Evolutionary conservation across 92 coral and sea anemone genomes (phyloP), one percentile per base, ranked within the genome.

Genomic region (Epizoanthus stellaris): DNA sequence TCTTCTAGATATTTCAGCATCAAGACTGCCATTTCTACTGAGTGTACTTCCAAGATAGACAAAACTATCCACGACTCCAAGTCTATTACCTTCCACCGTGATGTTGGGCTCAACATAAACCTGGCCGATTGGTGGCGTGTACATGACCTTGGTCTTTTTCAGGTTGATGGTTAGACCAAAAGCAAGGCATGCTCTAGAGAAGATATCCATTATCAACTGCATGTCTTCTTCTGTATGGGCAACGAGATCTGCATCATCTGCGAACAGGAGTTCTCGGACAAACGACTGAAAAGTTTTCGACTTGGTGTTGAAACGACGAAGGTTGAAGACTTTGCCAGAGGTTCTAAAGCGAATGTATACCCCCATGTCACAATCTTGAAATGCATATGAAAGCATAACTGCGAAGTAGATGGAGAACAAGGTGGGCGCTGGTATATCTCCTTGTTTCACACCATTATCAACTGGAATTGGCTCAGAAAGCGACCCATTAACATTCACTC

Each of bases 41-140:
- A n/a, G n/a, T n/a, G 80, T 87, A 12, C 86, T 87, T 13, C 90
- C 90, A 23, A 87, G 85, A 60, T 87, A 87, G 14, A 56, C 62
- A 70, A 87, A 87, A 9, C 38, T 87, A 39, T 84, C 88, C 67
- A 73, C 81, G 0, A 54, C 90, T 42, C 73, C 80, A 53, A 71
- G 71, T 52, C 49, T 49, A n/a, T 39, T 68, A 19, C 80, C 80
- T 20, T 82, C 74, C 25, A 82, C 86, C 30, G 19, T n/a, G 57
- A 82, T 82, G 43, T 52, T 64, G 39, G 67, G 80, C 65, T 43
- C 77, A 42, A 12, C 42, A n/a, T 84, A n/a, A n/a, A n/a, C n/a
- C n/a, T n/a, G n/a, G n/a, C n/a, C n/a, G n/a, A 60, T 67, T 34
- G 73, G 49, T 34, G 81, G 88, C 1, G 38, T 57, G 49, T 42